A percentile compares a stretch with the other conserved stretches of the same genome.
Conservation (phyloP, 2,888 invertebrate genomes). For the Amblyteles armatorius region DNA sequence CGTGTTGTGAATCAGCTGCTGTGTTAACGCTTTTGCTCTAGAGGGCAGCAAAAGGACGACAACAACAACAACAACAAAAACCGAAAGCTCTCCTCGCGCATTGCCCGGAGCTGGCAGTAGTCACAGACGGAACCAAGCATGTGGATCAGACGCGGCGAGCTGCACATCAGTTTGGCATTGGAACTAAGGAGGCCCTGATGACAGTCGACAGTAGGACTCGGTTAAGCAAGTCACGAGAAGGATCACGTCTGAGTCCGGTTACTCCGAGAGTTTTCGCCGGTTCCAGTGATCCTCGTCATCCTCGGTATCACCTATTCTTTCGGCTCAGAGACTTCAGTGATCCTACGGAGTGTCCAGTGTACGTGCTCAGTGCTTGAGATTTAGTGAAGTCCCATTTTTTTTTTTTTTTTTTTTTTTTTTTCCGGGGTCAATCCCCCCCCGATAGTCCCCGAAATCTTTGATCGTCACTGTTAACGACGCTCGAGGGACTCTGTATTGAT, state of each 20-base stretch:
- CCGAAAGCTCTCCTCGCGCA: background rate
- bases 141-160: constrained; percentile 34
- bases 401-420: background rate
- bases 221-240: constrained; percentile 58
- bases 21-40: constrained; percentile 4
- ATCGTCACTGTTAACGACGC: constrained; percentile 10
- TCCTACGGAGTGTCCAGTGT: constrained; percentile 73
- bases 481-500: constrained; percentile 34
- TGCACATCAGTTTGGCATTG: constrained; percentile 37
- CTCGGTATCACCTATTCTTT: constrained; percentile 41
- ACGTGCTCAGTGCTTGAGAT: constrained; percentile 75
- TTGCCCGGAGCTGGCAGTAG: background rate
- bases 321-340: constrained; percentile 54
- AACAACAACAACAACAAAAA: background rate
- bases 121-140: constrained; percentile 28
- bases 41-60: background rate
- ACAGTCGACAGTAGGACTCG: constrained; percentile 69
- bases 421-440: background rate
- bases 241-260: constrained; percentile 59
- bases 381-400: constrained; percentile 40
- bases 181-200: constrained; percentile 74
- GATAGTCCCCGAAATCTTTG: background rate
- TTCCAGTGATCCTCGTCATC: constrained; percentile 18
- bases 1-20: constrained; percentile 12
- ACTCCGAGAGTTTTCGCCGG: constrained; percentile 18